These are phyloP conservation scores for Tetranychus truncatus DNA, from an alignment of 2,888 invertebrate species.

Conservation along the genomic window DNA sequence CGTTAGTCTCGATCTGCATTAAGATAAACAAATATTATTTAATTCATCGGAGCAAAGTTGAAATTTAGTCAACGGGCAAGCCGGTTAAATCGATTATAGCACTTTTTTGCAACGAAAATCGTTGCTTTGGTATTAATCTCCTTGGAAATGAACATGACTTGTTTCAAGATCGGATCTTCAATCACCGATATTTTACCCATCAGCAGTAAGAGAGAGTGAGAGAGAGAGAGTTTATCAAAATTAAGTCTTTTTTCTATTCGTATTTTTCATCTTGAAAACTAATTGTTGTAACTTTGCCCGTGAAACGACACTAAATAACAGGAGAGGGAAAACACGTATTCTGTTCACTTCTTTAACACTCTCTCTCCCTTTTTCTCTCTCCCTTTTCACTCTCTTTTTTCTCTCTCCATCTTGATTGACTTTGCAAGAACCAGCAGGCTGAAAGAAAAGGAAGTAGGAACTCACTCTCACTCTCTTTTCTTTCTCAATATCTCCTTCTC, in stretches of 20 bases:
- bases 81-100: too few relatives aligned
- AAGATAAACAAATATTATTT: too few relatives aligned
- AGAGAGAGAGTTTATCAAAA: neutral
- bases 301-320: constrained; percentile 1
- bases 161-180: too few relatives aligned
- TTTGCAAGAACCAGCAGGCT: neutral
- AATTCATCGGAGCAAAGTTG: too few relatives aligned
- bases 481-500: neutral
- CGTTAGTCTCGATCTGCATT: too few relatives aligned
- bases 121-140: too few relatives aligned
- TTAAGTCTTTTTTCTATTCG: neutral
- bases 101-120: too few relatives aligned
- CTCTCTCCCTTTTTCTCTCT: neutral
- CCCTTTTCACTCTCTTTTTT: neutral
- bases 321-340: neutral
- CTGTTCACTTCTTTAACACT: neutral
- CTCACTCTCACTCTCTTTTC: neutral
- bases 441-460: neutral
- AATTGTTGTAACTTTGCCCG: constrained; percentile 1
- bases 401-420: constrained; percentile 1
- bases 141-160: too few relatives aligned
- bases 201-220: too few relatives aligned
- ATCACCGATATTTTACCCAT: too few relatives aligned
- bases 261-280: neutral
- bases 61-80: too few relatives aligned